Evolutionary conservation across 2,888 invertebrate genomes (phyloP), one percentile per base, ranked within the genome.

Genomic region (Orgyia antiqua): DNA sequence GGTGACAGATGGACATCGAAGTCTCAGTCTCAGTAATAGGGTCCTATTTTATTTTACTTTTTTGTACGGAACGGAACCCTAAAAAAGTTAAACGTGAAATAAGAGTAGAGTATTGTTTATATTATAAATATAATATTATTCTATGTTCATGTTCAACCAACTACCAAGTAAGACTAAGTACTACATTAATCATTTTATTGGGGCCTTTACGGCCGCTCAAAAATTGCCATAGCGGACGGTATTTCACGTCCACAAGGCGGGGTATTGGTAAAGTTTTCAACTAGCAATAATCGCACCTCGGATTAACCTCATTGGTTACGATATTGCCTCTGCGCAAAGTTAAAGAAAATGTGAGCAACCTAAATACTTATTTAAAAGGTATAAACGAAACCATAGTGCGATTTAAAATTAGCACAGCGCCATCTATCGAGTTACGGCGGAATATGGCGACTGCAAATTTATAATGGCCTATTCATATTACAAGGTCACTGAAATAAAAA

Each of bases 251-350:
- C 77, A 72, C 76, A 67, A 36, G 75, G 77, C 75, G 77, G 75
- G 76, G 75, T 75, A 75, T 78, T 77, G 75, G 73, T 74, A 92
- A 92, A 94, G 93, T 93, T 93, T 93, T 93, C 28, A 94, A 94
- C 92, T 92, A 93, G 93, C 93, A 94, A 94, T 93, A 92, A 93
- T 92, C 91, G 91, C 92, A 91, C 91, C 92, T 92, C 93, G 90
- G 92, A 91, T 89, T 84, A 88, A 92, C 93, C 91, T 93, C 93
- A 94, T 93, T 89, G 93, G 93, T 93, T 94, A 94, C 93, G 93
- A 93, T 93, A 94, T 90, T 90, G 93, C 93, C 93, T 89, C 94
- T 94, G 94, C 94, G 94, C 94, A 94, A 93, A 93, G 36, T 31
- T 36, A 32, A 32, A 2, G 1, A 13, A n/a, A 24, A 24, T 13